Conservation (phyloP, 2,888 invertebrate genomes). For the Dugesia japonica region DNA sequence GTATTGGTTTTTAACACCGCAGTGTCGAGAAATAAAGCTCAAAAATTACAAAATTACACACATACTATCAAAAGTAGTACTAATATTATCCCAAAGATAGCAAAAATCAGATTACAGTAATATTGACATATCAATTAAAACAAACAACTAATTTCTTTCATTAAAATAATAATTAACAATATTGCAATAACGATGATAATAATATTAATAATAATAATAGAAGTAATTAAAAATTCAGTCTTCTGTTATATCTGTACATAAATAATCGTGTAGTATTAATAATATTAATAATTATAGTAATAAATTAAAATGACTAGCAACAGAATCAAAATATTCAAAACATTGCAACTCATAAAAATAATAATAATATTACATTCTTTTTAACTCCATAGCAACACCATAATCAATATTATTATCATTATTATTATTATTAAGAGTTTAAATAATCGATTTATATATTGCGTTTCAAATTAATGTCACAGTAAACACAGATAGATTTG, state of each 20-base stretch:
- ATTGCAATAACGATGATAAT: background rate
- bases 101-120: conserved; percentile 2
- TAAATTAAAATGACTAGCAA: conserved; percentile 16
- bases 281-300: background rate
- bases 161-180: background rate
- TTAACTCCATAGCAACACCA: background rate
- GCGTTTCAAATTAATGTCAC: conserved; percentile 13
- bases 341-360: background rate
- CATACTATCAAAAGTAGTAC: background rate
- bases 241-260: background rate
- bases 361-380: background rate
- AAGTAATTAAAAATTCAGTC: no score
- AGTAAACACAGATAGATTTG: background rate
- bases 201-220: background rate
- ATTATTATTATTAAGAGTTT: background rate
- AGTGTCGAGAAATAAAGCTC: background rate
- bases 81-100: background rate
- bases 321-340: background rate
- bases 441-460: conserved; percentile 6
- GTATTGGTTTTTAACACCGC: background rate
- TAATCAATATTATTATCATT: background rate
- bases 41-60: conserved; percentile 12
- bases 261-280: conserved; percentile 6
- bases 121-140: conserved; percentile 11
- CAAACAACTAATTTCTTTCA: background rate